Evolutionary conservation across 2,797 vertebrate species (phyloP), one percentile per base, ranked within the genome.

Genomic region (Microcaecilia unicolor): DNA sequence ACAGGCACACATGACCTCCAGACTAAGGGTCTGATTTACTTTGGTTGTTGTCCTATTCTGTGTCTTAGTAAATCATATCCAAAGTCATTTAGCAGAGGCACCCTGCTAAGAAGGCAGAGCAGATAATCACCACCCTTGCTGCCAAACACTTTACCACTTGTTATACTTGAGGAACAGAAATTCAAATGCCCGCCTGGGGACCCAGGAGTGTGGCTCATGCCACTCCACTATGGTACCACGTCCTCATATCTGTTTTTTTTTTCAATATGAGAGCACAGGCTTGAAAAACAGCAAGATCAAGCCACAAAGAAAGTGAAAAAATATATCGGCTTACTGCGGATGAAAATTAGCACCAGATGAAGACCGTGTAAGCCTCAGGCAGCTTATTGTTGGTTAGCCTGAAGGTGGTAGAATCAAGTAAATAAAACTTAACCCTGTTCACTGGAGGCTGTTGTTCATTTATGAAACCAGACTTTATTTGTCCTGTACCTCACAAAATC

Each of bases 271-370:
- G 28, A 57, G 49, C 58, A 64, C 39, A 53, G 42, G 15, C 43
- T 64, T 67, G 43, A 68, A 65, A 73, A 66, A 45, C 41, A 68
- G 55, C 64, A 59, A 62, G 73, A 70, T 76, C 40, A 75, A 72
- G 32, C 62, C 70, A 66, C 56, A 63, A 38, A 58, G 52, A 55
- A 59, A 69, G 55, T 58, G 48, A 44, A 62, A 59, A 47, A 25
- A 2, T 10, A 16, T 45, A 68, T 64, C 16, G 27, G 45, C 67
- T 80, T 73, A 72, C 54, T 67, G 38, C 39, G 1, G 7, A 58
- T 67, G 63, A 62, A 80, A 76, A 83, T 73, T 45, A 66, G 55
- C 56, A 76, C 43, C 74, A 81, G 75, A 73, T 76, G 71, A 79
- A 42, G 8, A 25, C 49, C 67, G 13, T 48, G 55, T n/a, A 67